These are phyloP conservation scores for Spilosoma lubricipeda DNA, from an alignment of 2,888 invertebrate genomes.

Conservation along the genomic window DNA sequence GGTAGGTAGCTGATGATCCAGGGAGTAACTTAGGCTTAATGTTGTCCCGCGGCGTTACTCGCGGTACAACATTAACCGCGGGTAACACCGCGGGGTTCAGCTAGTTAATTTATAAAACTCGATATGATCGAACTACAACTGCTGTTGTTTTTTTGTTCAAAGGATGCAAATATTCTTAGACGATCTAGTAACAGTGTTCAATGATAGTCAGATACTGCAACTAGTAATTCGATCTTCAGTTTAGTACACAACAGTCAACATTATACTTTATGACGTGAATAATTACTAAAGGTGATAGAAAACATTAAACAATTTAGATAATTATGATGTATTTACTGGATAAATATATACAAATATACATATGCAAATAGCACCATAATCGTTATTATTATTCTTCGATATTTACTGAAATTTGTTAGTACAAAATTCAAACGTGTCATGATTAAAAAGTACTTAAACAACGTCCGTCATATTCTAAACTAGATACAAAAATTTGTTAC, in stretches of 20 bases:
- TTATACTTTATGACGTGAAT: neutral
- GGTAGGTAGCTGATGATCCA: too few relatives aligned
- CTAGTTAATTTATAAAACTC: neutral
- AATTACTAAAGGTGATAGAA: neutral
- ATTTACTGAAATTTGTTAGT: slow-evolving; percentile 2
- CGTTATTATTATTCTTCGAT: neutral
- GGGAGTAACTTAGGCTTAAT: too few relatives aligned
- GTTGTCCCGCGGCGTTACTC: too few relatives aligned
- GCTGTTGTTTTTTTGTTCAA: neutral
- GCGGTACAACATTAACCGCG: too few relatives aligned
- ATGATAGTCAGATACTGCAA: too few relatives aligned
- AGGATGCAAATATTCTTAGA: neutral
- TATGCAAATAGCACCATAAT: slow-evolving; percentile 28
- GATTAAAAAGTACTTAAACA: neutral
- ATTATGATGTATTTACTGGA: slow-evolving; percentile 33
- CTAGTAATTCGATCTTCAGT: too few relatives aligned
- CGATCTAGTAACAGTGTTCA: neutral
- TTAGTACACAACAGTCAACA: too few relatives aligned
- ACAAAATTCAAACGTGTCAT: neutral
- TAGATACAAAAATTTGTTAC: neutral
- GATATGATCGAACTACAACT: neutral
- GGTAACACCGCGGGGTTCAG: too few relatives aligned
- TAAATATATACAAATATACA: slow-evolving; percentile 9
- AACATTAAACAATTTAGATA: neutral
- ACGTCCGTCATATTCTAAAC: neutral